A percentile compares a stretch with the other conserved stretches of the same genome.
Conservation (phyloP, 2,113 vertebrate species). For the Pampusana beccarii region DNA sequence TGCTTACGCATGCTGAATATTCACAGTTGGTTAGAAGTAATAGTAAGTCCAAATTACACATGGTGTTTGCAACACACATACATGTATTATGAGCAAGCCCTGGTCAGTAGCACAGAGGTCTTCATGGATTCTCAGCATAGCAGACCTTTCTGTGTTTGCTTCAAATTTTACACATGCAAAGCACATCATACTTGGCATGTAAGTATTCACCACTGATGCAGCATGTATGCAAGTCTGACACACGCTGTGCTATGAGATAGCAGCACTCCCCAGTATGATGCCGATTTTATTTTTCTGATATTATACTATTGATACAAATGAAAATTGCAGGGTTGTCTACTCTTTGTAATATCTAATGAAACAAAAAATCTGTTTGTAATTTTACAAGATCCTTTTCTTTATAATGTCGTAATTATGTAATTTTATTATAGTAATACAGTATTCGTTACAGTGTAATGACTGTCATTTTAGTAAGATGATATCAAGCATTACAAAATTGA, state of each 20-base stretch:
- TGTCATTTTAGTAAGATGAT: background rate
- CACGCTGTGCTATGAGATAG: background rate
- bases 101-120: background rate
- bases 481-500: background rate
- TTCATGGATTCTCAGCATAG: background rate
- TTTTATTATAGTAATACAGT: background rate
- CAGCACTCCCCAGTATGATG: background rate
- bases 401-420: background rate
- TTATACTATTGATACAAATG: background rate
- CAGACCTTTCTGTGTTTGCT: background rate
- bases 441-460: background rate
- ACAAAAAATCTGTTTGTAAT: background rate
- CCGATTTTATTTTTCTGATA: background rate
- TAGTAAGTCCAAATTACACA: background rate
- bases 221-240: background rate
- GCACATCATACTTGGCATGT: background rate
- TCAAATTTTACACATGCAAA: background rate
- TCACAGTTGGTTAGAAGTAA: background rate
- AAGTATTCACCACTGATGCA: background rate
- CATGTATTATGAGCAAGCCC: background rate
- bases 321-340: background rate
- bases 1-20: background rate
- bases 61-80: accelerated
- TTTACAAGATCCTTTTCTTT: background rate
- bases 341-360: background rate